Evolutionary conservation across 1,140 invertebrate species (phyloP).

Genomic region (Neocloeon triangulifer): DNA sequence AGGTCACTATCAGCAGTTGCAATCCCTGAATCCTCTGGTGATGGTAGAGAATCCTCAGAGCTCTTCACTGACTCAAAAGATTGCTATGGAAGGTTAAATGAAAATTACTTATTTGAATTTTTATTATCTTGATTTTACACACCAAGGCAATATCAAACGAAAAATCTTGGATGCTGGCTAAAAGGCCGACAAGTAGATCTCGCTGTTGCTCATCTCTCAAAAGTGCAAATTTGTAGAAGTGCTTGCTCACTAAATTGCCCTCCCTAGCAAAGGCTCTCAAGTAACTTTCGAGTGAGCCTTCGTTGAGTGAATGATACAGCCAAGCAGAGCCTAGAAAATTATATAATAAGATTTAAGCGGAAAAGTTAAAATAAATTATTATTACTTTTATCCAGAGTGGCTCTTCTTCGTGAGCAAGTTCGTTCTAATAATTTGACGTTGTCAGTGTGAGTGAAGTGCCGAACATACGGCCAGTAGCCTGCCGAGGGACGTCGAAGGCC

Average conservation of each 20-base stretch:
- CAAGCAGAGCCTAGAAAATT: conserved; percentile 21
- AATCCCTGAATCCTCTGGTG: conserved; percentile 21
- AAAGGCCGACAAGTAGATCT: conserved; percentile 24
- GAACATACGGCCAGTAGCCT: conserved; percentile 31
- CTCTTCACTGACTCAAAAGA: no score
- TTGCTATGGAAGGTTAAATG: no score
- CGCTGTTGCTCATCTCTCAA: conserved; percentile 21
- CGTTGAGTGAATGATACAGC: conserved; percentile 23
- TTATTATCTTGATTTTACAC: no score
- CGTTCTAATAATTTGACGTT: conserved; percentile 22
- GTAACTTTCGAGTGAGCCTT: conserved; percentile 24
- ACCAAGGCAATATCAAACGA: conserved; percentile 22
- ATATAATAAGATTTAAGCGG: conserved; percentile 4
- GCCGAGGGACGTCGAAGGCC: conserved; percentile 20
- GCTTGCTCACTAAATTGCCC: conserved; percentile 17
- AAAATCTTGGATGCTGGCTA: conserved; percentile 24
- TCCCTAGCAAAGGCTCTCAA: conserved; percentile 20
- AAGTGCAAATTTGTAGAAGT: conserved; percentile 21
- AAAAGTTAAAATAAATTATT: background rate
- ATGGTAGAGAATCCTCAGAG: conserved; percentile 22
- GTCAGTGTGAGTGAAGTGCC: conserved; percentile 27
- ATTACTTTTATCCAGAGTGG: conserved; percentile 23
- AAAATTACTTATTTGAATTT: no score
- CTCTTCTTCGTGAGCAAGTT: no score
- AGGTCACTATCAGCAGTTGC: conserved; percentile 20